Evolutionary conservation across 2,888 invertebrate genomes (phyloP).

Genomic region (Rhyacophila evoluta): DNA sequence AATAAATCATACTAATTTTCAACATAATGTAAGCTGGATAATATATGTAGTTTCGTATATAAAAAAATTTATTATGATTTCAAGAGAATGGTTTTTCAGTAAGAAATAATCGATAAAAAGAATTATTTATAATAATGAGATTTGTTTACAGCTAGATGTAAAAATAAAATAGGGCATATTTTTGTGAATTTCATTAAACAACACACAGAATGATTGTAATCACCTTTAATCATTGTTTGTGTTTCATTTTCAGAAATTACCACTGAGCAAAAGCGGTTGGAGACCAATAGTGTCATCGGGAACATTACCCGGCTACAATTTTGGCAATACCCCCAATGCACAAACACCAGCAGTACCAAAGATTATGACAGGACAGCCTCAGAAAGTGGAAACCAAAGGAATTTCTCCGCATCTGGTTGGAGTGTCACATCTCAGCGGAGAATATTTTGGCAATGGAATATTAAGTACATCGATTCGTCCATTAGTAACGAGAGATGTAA

Average conservation of each 20-base stretch:
- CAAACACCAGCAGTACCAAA: conserved; percentile 38
- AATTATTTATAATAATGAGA: too few species aligned
- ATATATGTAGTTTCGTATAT: too few species aligned
- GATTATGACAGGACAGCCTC: conserved; percentile 37
- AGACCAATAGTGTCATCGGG: conserved; percentile 69
- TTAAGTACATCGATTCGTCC: conserved; percentile 64
- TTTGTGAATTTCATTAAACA: too few species aligned
- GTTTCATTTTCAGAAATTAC: conserved; percentile 34
- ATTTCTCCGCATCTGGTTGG: conserved; percentile 61
- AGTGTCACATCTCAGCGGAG: conserved; percentile 62
- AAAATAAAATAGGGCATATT: too few species aligned
- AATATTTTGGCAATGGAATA: conserved; percentile 57
- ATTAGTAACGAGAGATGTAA: conserved; percentile 62
- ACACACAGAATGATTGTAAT: too few species aligned
- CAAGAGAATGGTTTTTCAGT: too few species aligned
- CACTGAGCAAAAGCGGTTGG: conserved; percentile 70
- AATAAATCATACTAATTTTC: too few species aligned
- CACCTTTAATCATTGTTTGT: too few species aligned
- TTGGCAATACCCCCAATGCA: conserved; percentile 61
- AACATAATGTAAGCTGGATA: too few species aligned
- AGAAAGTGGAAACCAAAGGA: conserved; percentile 44
- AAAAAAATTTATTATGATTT: too few species aligned
- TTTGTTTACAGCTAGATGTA: too few species aligned
- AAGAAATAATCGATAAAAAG: too few species aligned
- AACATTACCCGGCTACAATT: conserved; percentile 61